Percentiles rank a stretch among this genome's conserved stretches.
phyloP scores from a whole-genome alignment of 2,888 invertebrate genomes.

The Drosophila fulvimacula region DNA sequence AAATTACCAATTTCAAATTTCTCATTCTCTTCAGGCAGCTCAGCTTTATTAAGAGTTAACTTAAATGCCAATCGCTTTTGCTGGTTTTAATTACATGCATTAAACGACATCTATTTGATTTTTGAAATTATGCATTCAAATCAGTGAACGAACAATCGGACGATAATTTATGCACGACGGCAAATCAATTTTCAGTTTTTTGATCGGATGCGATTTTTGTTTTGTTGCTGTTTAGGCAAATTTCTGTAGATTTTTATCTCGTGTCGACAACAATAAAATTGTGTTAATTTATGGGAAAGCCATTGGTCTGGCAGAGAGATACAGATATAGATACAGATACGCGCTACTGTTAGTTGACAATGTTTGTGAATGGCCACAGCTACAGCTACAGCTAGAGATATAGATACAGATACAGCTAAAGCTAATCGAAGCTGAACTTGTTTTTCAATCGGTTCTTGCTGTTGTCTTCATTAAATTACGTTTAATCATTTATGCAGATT shows the following conservation, averaged over 20 bases:
- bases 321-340: conserved; percentile 23
- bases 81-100: conserved; percentile 65
- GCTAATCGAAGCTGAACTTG: conserved; percentile 54
- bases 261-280: conserved; percentile 81
- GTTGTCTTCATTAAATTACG: conserved; percentile 73
- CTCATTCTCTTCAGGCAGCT: background rate
- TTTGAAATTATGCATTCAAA: conserved; percentile 68
- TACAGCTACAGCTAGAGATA: conserved; percentile 35
- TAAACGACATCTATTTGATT: conserved; percentile 65
- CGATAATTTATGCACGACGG: conserved; percentile 66
- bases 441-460: conserved; percentile 48
- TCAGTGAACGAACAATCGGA: conserved; percentile 35
- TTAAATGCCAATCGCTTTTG: conserved; percentile 19
- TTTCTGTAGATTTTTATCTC: conserved; percentile 73
- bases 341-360: conserved; percentile 44
- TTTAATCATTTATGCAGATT: conserved; percentile 79
- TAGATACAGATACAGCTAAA: conserved; percentile 20
- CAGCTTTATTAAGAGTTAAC: background rate
- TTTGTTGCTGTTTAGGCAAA: conserved; percentile 75
- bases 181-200: conserved; percentile 73
- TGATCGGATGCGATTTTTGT: conserved; percentile 52
- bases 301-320: conserved; percentile 36
- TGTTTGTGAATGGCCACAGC: conserved; percentile 31
- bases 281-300: conserved; percentile 77
- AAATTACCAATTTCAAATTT: background rate